Evolutionary conservation across 2,797 vertebrate genomes (phyloP).

Genomic region (Sciurus vulgaris): DNA sequence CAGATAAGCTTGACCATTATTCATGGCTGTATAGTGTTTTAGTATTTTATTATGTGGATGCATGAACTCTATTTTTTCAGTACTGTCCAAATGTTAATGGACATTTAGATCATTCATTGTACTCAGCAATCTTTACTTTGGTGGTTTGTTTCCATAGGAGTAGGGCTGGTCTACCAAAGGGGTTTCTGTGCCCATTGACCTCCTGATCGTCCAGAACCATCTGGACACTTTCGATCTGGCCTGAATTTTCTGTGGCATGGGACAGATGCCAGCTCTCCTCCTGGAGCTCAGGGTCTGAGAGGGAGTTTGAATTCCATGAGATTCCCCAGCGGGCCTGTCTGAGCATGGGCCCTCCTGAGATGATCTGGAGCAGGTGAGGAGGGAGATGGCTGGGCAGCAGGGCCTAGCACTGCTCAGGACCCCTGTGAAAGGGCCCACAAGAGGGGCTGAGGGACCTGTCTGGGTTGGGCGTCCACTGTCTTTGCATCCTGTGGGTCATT

Average conservation of each 20-base stretch:
- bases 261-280: not conserved
- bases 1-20: too few species aligned
- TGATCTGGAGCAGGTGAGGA: not conserved
- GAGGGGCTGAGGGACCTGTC: too few species aligned
- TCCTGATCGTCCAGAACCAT: not conserved
- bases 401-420: not conserved
- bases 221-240: not conserved
- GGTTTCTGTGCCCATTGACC: not conserved
- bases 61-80: not conserved
- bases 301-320: not conserved
- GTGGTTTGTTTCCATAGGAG: not conserved
- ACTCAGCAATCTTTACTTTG: conserved; percentile 31
- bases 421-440: not conserved
- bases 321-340: not conserved
- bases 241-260: not conserved
- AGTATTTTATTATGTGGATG: too few species aligned
- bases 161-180: not conserved
- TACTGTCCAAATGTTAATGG: not conserved
- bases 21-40: too few species aligned
- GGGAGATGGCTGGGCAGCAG: too few species aligned
- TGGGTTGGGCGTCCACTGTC: too few species aligned
- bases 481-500: not conserved
- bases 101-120: not conserved
- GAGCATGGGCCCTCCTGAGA: not conserved
- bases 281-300: not conserved